Base-by-base conservation (phyloP, 1,140 invertebrate genomes). In the Brachionus asplanchnoidis region DNA sequence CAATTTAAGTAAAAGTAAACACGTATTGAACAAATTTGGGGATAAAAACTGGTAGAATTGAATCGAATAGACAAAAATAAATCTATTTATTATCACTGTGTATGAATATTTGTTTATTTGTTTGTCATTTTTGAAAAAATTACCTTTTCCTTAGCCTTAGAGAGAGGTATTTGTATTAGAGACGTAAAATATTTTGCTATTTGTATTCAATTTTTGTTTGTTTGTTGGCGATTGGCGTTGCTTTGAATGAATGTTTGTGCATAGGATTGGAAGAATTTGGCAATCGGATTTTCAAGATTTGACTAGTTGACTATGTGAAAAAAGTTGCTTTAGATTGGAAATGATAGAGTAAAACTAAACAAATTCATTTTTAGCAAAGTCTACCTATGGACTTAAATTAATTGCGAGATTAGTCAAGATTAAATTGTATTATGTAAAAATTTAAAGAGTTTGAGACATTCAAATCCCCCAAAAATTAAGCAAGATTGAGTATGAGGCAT, bases 351-450 rank as follows among this genome's bases (percentile, higher is more conserved):
- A 60, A 60, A 60, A 20, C 53, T 17, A 60, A 60, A 20, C 53
- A 60, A 60, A 60, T 60, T 60, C 53, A 20, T 20, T 60, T 60
- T 60, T 60, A 23, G 1, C 53, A 60, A 60, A 60, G 53, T 60
- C 40, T 40, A 73, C 14, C 36, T 32, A 6, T 68, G 26, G 66
- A 42, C 40, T 42, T 73, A 42, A 73, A 42, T 73, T 73, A 73
- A 73, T 73, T 73, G 68, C 17, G 68, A 73, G 68, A 73, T 73
- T 73, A 73, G 68, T 40, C 40, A 73, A 73, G 68, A 73, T 73
- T 73, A 73, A 73, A 73, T 73, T 73, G 32, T 73, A 73, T 73
- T 73, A 73, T 73, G 68, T 73, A 73, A 40, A 73, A 73, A 73
- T 42, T 73, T 73, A 42, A 42, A 73, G 68, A 36, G 28, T 73